Percentiles rank a stretch among this genome's conserved stretches.
These are phyloP conservation scores for Tortrix viridana DNA, from an alignment of 2,888 invertebrate species.

Conservation along the genomic window DNA sequence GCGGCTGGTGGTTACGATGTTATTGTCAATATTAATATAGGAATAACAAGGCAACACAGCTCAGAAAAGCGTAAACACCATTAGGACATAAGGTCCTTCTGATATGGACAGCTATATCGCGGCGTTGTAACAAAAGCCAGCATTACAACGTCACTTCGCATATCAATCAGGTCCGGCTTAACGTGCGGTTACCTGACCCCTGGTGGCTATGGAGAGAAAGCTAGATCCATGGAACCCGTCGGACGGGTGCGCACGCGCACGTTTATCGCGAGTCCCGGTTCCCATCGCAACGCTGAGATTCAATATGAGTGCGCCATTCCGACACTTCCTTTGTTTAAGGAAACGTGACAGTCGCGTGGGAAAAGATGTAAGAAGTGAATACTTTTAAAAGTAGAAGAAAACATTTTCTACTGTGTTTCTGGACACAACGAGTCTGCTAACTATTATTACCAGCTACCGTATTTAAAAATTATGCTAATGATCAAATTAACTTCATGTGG, in stretches of 20 bases:
- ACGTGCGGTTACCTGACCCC: slow-evolving; percentile 58
- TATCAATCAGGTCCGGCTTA: slow-evolving; percentile 38
- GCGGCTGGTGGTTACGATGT: too few species aligned
- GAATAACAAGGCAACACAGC: too few species aligned
- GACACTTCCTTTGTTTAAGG: too few species aligned
- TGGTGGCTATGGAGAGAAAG: slow-evolving; percentile 58
- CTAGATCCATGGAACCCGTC: slow-evolving; percentile 61
- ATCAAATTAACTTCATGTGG: too few species aligned
- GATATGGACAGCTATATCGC: slow-evolving; percentile 4
- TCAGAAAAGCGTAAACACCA: too few species aligned
- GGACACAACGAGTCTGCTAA: too few species aligned
- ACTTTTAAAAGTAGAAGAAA: too few species aligned
- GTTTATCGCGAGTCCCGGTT: slow-evolving; percentile 51
- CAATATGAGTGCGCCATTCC: not conserved
- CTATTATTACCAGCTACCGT: too few species aligned
- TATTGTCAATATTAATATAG: too few species aligned
- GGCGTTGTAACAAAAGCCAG: slow-evolving; percentile 24
- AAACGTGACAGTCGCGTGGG: not conserved
- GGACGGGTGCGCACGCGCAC: slow-evolving; percentile 67
- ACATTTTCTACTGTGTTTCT: too few species aligned
- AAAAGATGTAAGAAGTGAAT: not conserved
- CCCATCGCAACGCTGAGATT: slow-evolving; percentile 20
- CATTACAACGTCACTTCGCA: slow-evolving; percentile 39
- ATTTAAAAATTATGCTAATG: too few species aligned
- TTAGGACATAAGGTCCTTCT: not conserved